Conservation (phyloP, 2,113 vertebrate species). For the Centropus bengalensis region DNA sequence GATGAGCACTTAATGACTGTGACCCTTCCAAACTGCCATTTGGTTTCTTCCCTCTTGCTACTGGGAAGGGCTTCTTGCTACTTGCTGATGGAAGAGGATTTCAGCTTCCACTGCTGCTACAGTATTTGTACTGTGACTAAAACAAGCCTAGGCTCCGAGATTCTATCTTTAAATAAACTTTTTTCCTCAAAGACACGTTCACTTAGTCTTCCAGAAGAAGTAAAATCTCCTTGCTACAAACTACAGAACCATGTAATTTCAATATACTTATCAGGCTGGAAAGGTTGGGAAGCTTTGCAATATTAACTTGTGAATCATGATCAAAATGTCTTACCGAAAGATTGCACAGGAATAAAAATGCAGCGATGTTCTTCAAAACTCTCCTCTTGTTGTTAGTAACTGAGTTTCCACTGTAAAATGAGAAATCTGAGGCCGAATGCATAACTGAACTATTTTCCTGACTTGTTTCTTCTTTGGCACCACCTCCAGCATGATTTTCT, state of each 20-base stretch:
- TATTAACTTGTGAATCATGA: neutral
- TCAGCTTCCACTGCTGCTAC: neutral
- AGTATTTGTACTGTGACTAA: neutral
- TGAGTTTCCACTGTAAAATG: neutral
- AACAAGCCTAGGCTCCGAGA: neutral
- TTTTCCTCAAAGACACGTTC: neutral
- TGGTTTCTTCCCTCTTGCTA: neutral
- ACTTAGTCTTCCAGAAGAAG: neutral
- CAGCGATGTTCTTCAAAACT: conserved; percentile 88
- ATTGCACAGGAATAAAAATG: conserved; percentile 90
- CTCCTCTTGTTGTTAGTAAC: conserved; percentile 76
- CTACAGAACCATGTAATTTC: neutral
- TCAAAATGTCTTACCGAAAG: conserved; percentile 79
- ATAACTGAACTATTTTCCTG: conserved; percentile 20
- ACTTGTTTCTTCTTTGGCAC: conserved; percentile 48
- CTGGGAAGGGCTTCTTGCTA: no score
- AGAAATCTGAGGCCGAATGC: conserved; percentile 64
- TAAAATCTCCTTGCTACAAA: neutral
- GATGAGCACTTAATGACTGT: neutral
- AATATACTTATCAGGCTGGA: neutral
- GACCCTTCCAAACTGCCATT: neutral
- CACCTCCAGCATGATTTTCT: neutral
- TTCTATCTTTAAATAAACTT: neutral
- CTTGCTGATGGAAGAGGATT: neutral
- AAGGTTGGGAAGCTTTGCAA: neutral